Base-by-base conservation (phyloP, 2,113 vertebrate species). In the Oryzias celebensis region DNA sequence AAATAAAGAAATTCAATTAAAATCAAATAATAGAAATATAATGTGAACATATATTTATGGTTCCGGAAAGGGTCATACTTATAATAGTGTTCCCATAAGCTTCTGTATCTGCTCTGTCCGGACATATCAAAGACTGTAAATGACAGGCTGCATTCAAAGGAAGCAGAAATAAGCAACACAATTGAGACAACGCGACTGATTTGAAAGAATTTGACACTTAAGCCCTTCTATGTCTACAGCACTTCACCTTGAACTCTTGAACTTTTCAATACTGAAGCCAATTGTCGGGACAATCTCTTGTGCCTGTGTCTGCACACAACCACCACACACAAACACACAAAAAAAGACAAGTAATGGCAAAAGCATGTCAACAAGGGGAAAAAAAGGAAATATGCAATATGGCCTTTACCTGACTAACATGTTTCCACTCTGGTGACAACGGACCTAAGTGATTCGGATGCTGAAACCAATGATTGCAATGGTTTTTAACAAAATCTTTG, bases 61-160 rank as follows among this genome's bases (percentile, higher is more conserved):
- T 16, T 14, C 14, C 1, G 10, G 18, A 41, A 7, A 48, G 55
- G 18, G 41, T 53, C 93, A 88, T 94, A 98, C 96, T 96, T 98
- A 91, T 98, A 99, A 83, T 98, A 99, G 85, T 98, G 96, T 67
- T 99, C 97, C 97, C 96, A 99, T 16, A 98, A 92, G 84, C 96
- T 96, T 91, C 97, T 93, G 84, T 99, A 99, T 87, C 95, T 94
- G 73, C 94, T 96, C 88, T 98, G 96, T 60, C 96, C 97, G 60
- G 96, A 98, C 97, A 99, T 99, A 68, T 99, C 97, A 88, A 99
- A 98, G 54, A 98, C 96, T 56, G 96, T 98, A 84, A 99, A 98
- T 42, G 95, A 98, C 79, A 98, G 89, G 88, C 97, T 99, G 82
- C 15, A 75, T 79, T 26, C 24, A 70, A 52, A 64, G 2, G 53